Percentiles rank a stretch among this genome's conserved stretches.
phyloP scores from a whole-genome alignment of 2,888 invertebrate genomes.

The Matsumyia berberina region DNA sequence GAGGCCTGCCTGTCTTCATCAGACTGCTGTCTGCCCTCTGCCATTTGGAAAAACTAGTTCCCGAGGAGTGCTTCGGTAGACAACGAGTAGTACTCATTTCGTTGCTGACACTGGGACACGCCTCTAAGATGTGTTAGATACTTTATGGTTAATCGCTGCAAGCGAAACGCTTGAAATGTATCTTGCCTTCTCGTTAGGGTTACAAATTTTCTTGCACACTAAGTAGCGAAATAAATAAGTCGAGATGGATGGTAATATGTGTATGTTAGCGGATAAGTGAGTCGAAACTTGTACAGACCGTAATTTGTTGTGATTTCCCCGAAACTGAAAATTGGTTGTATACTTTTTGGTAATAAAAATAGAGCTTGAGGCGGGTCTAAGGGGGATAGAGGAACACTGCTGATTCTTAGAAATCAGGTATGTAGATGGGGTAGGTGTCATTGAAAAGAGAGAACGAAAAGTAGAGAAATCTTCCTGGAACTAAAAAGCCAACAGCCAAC shows the following conservation, averaged over 20 bases:
- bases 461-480: too few species aligned
- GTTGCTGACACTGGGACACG: constrained; percentile 66
- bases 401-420: too few species aligned
- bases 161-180: constrained; percentile 47
- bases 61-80: constrained; percentile 1
- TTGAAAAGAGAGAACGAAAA: too few species aligned
- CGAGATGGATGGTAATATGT: background rate
- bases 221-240: background rate
- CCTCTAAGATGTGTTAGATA: constrained; percentile 69
- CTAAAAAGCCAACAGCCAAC: too few species aligned
- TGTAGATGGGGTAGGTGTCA: too few species aligned
- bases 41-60: constrained; percentile 41
- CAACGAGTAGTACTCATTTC: constrained; percentile 56
- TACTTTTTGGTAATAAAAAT: too few species aligned
- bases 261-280: too few species aligned
- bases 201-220: constrained; percentile 5
- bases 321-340: too few species aligned
- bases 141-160: constrained; percentile 67
- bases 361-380: too few species aligned
- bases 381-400: too few species aligned
- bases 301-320: too few species aligned
- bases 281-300: too few species aligned
- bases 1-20: constrained; percentile 27
- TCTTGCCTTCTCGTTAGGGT: constrained; percentile 26
- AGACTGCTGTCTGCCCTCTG: background rate